Percentiles rank a stretch among this genome's conserved stretches.
phyloP scores from a whole-genome alignment of 2,888 invertebrate genomes.

The Habroteleia sp. region DNA sequence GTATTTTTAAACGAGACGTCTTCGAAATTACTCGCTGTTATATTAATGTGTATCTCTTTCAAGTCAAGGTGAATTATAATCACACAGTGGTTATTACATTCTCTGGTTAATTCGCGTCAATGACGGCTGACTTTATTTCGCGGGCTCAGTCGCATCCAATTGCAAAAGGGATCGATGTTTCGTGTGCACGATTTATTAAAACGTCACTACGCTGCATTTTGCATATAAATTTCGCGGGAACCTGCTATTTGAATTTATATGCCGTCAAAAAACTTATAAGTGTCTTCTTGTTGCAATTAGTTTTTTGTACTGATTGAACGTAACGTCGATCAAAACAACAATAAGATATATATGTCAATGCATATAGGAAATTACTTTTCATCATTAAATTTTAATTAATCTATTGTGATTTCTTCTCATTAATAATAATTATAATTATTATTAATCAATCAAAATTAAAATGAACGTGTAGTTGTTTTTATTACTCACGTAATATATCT shows the following conservation, averaged over 20 bases:
- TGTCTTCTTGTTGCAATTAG: slow-evolving; percentile 46
- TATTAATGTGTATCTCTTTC: slow-evolving; percentile 41
- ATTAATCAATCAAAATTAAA: too few relatives aligned
- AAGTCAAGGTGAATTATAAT: slow-evolving; percentile 42
- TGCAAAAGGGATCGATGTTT: slow-evolving; percentile 63
- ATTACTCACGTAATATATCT: too few relatives aligned
- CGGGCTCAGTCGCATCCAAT: slow-evolving; percentile 58
- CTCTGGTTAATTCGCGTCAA: slow-evolving; percentile 60
- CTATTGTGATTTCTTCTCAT: too few relatives aligned
- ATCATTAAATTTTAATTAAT: too few relatives aligned
- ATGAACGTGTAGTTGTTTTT: too few relatives aligned
- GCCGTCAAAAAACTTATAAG: slow-evolving; percentile 57
- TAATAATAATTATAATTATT: too few relatives aligned
- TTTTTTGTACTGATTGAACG: slow-evolving; percentile 30
- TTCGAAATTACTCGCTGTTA: slow-evolving; percentile 36
- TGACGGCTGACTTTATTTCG: slow-evolving; percentile 62
- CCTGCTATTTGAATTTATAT: slow-evolving; percentile 64
- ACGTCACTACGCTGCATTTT: slow-evolving; percentile 57
- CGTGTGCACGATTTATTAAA: slow-evolving; percentile 62
- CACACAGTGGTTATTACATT: slow-evolving; percentile 49
- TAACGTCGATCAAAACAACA: slow-evolving; percentile 43
- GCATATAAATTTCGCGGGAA: slow-evolving; percentile 61
- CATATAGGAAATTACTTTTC: too few relatives aligned
- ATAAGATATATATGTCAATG: too few relatives aligned
- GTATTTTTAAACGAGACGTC: slow-evolving; percentile 12